Evolutionary conservation across 2,113 vertebrate species (phyloP), one percentile per base, ranked within the genome.

Genomic region (Turdus rufiventris): DNA sequence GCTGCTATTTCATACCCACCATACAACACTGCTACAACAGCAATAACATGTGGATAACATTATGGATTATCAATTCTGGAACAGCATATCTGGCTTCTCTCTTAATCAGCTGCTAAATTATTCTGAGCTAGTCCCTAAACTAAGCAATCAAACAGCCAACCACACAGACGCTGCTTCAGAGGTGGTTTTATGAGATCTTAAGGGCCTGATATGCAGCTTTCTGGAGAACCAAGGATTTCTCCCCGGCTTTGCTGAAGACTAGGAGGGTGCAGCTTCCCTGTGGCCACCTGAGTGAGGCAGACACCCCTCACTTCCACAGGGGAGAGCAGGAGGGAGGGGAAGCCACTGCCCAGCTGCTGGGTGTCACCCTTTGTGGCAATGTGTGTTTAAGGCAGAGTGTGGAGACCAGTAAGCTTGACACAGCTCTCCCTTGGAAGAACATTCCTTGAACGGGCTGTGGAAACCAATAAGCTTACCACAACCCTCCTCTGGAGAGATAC

Each of bases 91-190:
- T 45, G 73, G 61, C 70, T 91, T 61, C 60, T 28, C 42, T 73
- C 63, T 63, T 73, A 77, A 92, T 89, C 80, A 96, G 53, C 61
- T 28, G 24, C 53, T 68, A 42, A 74, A 72, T 85, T 91, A 84
- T 87, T 91, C 86, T 75, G 42, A 89, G n/a, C 73, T 84, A 87
- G 80, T 81, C 79, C 40, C 76, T 84, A 88, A 91, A 84, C 56
- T 60, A 81, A 92, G 89, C 66, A 84, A 75, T 74, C 91, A 82
- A 96, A 65, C 45, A 68, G 50, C 54, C 31, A 80, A n/a, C 6
- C 17, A 48, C 67, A 14, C 0, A 29, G 34, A 94, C 38, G 63
- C 86, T 66, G 82, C 68, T 88, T 88, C 29, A 72, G 56, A 73
- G 70, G 75, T 17, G 36, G 29, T 10, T 94, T 74, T 77, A 51